Evolutionary conservation across 2,888 invertebrate genomes (phyloP), one percentile per base, ranked within the genome.

Genomic region (Nasonia oneida): DNA sequence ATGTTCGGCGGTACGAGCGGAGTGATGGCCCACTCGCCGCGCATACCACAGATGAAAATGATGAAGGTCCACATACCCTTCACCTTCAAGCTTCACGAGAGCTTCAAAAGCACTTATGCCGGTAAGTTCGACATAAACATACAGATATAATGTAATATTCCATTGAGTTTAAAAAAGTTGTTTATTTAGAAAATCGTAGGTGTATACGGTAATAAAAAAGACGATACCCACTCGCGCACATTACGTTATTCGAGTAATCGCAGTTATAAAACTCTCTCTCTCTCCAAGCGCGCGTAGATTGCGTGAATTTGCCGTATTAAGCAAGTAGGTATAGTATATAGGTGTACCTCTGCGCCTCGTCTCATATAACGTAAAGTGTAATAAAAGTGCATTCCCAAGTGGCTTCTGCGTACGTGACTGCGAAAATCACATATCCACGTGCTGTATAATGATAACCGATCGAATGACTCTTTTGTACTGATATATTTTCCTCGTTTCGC

Each of bases 11-110:
- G 90, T 93, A 94, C 94, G 90, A 94, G 89, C 92, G 94, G 92
- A 89, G 91, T 94, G 87, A 92, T 95, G 87, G 93, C 94, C 42
- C 94, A 94, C 76, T 93, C 94, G 82, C 95, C 95, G 90, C 95
- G 96, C 89, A 96, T 96, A 79, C 97, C 97, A 0, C 95, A 96
- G 90, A 96, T 97, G 93, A 96, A 97, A 91, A 97, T 97, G 97
- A 97, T 97, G 95, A 95, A 96, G 92, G 97, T 97, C 29, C 97
- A 97, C 94, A 97, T 97, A 92, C 97, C 97, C 18, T 97, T 97
- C 94, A 97, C 97, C 23, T 97, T 97, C 94, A 96, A 96, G 91
- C 94, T 97, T 85, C 94, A 96, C 89, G 97, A 97, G 92, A 95
- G 95, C 87, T 95, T 95, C 83, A 96, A 96, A 89, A 95, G 96